Base-by-base conservation (phyloP, 2,888 invertebrate species). In the Cephus rjabovi region DNA sequence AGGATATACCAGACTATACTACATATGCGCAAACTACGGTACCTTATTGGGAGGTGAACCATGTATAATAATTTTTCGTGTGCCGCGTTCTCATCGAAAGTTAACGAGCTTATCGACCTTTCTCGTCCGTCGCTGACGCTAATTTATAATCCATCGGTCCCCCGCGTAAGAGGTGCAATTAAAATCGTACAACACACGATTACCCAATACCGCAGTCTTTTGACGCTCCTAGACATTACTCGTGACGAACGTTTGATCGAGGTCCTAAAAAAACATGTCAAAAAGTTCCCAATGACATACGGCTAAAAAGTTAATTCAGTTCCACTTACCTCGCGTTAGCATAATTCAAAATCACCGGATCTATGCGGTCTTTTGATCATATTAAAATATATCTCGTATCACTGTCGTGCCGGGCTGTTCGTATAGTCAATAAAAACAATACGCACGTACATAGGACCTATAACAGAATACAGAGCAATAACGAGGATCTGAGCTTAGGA, bases 31-130 rank as follows among this genome's bases (percentile, higher is more conserved):
- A 56, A 23, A 56, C 40, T 56, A 23, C 40, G 9, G 23, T 56
- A 56, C 40, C 40, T 56, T 23, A 56, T 56, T 56, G 40, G 40
- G 23, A 56, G 40, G 40, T 56, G 23, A 15, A 6, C 40, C 40
- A 56, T 56, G 40, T 23, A 56, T 70, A 69, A 76, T 73, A n/a
- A 56, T 70, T 73, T 73, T 73, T n/a, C 6, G 34, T 35, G 56
- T 23, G 76, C 37, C n/a, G 34, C 76, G 76, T 76, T 76, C n/a
- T 37, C 73, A 30, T 69, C 35, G 73, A 76, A 76, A 76, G 69
- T 69, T 75, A 75, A 75, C 75, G 75, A 69, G 69, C 75, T 33
- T 35, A 23, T 34, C 75, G 75, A 37, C 75, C 75, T 69, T 69
- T 31, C 34, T 12, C 69, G 40, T 56, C 15, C 40, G 40, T 40